Evolutionary conservation across 2,797 vertebrate species (phyloP).

Genomic region (Enteromius thamalakanensis): DNA sequence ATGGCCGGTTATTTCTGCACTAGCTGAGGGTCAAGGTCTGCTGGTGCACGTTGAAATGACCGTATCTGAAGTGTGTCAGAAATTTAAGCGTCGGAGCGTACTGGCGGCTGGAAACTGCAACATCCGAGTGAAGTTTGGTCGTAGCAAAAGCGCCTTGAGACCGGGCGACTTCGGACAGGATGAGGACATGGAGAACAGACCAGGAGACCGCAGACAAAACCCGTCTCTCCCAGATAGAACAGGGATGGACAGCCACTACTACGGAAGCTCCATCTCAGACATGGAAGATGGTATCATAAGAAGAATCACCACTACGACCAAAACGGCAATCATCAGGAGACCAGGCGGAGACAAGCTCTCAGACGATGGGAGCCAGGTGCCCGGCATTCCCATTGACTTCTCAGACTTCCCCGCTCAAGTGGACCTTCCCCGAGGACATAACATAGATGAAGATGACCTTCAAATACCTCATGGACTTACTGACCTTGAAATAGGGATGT

Average conservation of each 20-base stretch:
- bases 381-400: slow-evolving; percentile 87
- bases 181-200: slow-evolving; percentile 83
- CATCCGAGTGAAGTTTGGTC: slow-evolving; percentile 87
- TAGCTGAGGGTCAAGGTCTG: slow-evolving; percentile 88
- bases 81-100: slow-evolving; percentile 90
- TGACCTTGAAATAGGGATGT: slow-evolving; percentile 97
- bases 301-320: slow-evolving; percentile 81
- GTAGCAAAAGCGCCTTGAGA: slow-evolving; percentile 72
- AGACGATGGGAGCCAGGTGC: slow-evolving; percentile 75
- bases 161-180: slow-evolving; percentile 74
- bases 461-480: slow-evolving; percentile 85
- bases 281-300: slow-evolving; percentile 78
- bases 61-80: slow-evolving; percentile 90
- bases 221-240: slow-evolving; percentile 76
- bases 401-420: slow-evolving; percentile 90
- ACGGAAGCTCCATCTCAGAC: slow-evolving; percentile 81
- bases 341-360: slow-evolving; percentile 78
- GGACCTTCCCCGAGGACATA: slow-evolving; percentile 81
- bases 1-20: slow-evolving; percentile 85
- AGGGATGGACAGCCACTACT: slow-evolving; percentile 77
- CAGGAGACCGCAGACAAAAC: slow-evolving; percentile 77
- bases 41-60: slow-evolving; percentile 90
- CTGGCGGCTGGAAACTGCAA: slow-evolving; percentile 85
- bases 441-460: slow-evolving; percentile 79
- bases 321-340: slow-evolving; percentile 75